Evolutionary conservation across 64 coral and sea anemone species (phyloP), one percentile per base, ranked within the genome.

Genomic region (Montipora cactus): DNA sequence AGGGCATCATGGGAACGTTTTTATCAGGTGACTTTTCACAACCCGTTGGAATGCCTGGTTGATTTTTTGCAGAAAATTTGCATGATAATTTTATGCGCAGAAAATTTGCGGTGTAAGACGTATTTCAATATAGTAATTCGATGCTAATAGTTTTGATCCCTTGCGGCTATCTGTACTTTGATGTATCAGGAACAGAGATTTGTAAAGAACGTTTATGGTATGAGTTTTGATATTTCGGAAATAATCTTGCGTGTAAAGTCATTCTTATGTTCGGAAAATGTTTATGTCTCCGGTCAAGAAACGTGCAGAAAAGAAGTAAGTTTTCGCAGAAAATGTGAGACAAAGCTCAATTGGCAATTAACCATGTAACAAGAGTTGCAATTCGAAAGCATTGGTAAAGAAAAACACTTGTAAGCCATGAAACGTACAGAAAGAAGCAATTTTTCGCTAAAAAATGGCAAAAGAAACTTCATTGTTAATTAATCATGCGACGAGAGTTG

Each of bases 21-120:
- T 5, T 74, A 79, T 51, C 77, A 51, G 6, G 59, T 62, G 59
- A 62, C 59, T 13, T 15, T 13, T 62, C 6, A 62, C 6, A 3
- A 23, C 22, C 28, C 7, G 13, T 47, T 8, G 25, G 5, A 44
- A 76, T 0, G 44, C 74, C 74, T 76, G 74, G 74, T 15, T 44
- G 74, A 76, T 76, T 76, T 76, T 76, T 76, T 46, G 74, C 74
- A 76, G 59, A 62, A 62, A 62, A 62, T 62, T 62, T 62, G 59
- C 7, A 62, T 5, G 6, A 10, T 62, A 62, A 62, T 10, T 62
- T 62, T 13, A 62, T 62, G 1, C 59, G 59, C 59, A 62, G 59
- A 62, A 62, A 62, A 62, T 62, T 62, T 9, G 59, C 59, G 59
- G 22, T 23, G 59, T 62, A 62, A 62, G 8, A 10, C 59, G 13